Percentiles rank a stretch among this genome's conserved stretches.
These are phyloP conservation scores for Cepaea hortensis DNA, from an alignment of 2,888 invertebrate species.

Conservation along the genomic window DNA sequence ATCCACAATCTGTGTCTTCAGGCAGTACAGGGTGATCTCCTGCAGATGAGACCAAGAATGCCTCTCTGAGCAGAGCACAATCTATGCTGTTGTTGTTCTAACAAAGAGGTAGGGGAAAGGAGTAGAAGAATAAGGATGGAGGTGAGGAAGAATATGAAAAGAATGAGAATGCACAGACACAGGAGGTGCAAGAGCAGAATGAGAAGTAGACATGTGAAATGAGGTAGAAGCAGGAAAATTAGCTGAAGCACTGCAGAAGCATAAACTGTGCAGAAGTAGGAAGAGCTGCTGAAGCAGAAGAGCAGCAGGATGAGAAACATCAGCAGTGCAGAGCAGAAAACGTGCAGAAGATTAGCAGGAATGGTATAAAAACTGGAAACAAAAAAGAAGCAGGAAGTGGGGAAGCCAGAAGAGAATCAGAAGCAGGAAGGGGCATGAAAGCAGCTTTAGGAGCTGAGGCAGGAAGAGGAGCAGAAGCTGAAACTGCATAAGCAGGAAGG, in stretches of 20 bases:
- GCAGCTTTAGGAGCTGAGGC: neutral
- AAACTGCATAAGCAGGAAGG: neutral
- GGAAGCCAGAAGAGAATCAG: neutral
- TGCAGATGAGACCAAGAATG: slow-evolving; percentile 71
- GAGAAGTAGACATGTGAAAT: too few relatives aligned
- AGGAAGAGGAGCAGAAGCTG: neutral
- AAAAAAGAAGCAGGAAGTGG: slow-evolving; percentile 19
- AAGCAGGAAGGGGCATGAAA: neutral
- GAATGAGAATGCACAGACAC: too few relatives aligned
- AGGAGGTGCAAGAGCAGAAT: too few relatives aligned
- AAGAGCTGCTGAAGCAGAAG: neutral
- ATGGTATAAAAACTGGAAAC: neutral
- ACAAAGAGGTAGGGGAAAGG: slow-evolving; percentile 13
- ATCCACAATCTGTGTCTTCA: slow-evolving; percentile 90
- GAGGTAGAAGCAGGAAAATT: too few relatives aligned
- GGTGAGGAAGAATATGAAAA: slow-evolving; percentile 6
- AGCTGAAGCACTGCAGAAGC: neutral
- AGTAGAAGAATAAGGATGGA: slow-evolving; percentile 6
- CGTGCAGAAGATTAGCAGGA: neutral
- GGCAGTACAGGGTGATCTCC: slow-evolving; percentile 92
- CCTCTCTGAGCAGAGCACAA: neutral
- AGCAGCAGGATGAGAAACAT: neutral
- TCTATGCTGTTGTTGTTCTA: neutral
- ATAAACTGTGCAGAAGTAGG: too few relatives aligned
- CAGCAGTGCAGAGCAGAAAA: neutral